Evolutionary conservation across 2,888 invertebrate genomes (phyloP), one percentile per base, ranked within the genome.

Genomic region (Tinea trinotella): DNA sequence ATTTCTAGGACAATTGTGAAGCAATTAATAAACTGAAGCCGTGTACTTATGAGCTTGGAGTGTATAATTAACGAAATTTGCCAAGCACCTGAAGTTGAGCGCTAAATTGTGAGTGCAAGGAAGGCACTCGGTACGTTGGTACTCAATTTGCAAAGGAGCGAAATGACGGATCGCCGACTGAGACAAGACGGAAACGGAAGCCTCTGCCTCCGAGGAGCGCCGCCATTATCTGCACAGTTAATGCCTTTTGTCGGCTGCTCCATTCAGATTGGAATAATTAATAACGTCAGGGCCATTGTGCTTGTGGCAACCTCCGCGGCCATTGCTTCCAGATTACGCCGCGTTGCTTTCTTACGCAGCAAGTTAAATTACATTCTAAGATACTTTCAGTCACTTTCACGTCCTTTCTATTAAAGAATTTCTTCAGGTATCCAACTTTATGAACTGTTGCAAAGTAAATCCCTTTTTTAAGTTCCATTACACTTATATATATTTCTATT

Each of bases 211-310:
- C 61, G 65, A 68, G 57, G 65, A 68, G 57, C 55, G 54, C 52
- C 61, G 62, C 68, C 68, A 75, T 78, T 79, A 79, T 78, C 74
- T 75, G 64, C 72, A 69, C 67, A 65, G 69, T 60, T 65, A 68
- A 66, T 70, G 74, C 70, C 76, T 74, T 73, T 76, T 77, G 74
- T 73, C 67, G 62, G 57, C 54, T 56, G 59, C 64, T 67, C 70
- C 62, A 74, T 76, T 76, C 76, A 74, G 68, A 68, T 65, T 57
- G 64, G 71, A 72, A 74, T 76, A 76, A 77, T 78, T 76, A 78
- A 78, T 78, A 75, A 71, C 63, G 57, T 59, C 58, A 60, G 59
- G 61, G 62, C 65, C 67, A 69, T 68, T 67, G 69, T 71, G 69
- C 63, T 63, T 57, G 59, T 66, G 65, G 64, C 68, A 69, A 62